Evolutionary conservation across 2,113 vertebrate genomes (phyloP), one percentile per base, ranked within the genome.

Genomic region (Protomyctophum bolini): DNA sequence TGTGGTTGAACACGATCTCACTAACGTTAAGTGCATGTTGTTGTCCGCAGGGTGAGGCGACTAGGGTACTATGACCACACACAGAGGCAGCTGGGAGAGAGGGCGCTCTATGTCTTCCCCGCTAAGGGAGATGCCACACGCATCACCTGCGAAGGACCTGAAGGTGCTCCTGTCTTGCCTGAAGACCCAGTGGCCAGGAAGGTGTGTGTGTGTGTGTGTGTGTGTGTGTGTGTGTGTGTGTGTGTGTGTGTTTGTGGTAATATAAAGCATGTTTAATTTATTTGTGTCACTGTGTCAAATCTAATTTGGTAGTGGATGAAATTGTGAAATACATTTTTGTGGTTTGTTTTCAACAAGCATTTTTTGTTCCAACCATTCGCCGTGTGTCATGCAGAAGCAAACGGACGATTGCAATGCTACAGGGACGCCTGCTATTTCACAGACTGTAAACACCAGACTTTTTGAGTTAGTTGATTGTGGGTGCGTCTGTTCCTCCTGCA

Each of bases 11-110:
- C 5, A 6, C 33, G 33, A 41, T 4, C 33, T 3, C 9, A 6
- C 15, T 12, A 47, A 10, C 8, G 10, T 12, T 14, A 45, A 7
- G 41, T 50, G 21, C 2, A 9, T 49, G 6, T 29, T 15, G 21
- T 76, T 72, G 63, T 41, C 33, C 58, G 55, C 80, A 99, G 97
- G 89, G 98, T 98, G 75, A 95, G 95, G 84, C 95, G 97, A 52
- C 91, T 99, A 12, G 96, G 96, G 14, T 97, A 96, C 87, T 99
- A 98, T 73, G 98, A 99, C 91, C 98, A 99, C 92, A 96, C 97
- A 62, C 97, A 98, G 89, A 94, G 96, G 86, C 96, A 97, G 89
- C 95, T 99, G 45, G 98, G 97, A 29, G 97, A 98, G 70, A 92
- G 98, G 55, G 96, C 96, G 33, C 94, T 99, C 8, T 98, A 98